A percentile compares a stretch with the other conserved stretches of the same genome.
phyloP scores from a whole-genome alignment of 2,113 vertebrate genomes.

The Alouatta palliata region DNA sequence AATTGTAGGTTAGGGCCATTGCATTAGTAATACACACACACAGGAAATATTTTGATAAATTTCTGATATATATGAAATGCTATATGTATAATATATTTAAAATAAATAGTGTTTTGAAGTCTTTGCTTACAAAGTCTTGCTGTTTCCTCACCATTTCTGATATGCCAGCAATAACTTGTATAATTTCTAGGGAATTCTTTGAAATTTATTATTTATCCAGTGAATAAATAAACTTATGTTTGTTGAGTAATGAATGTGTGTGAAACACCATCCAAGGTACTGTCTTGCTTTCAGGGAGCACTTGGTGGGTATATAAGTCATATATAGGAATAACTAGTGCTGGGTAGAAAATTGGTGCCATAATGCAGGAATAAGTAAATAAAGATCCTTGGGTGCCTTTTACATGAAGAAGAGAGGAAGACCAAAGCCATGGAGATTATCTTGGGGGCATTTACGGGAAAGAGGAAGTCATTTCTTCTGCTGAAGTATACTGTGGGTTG shows the following conservation, averaged over 20 bases:
- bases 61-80: background rate
- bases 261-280: background rate
- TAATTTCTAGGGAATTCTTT: slow-evolving; percentile 12
- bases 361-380: background rate
- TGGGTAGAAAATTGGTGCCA: background rate
- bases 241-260: background rate
- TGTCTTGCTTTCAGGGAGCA: background rate
- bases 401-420: background rate
- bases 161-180: background rate
- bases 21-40: background rate
- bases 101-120: slow-evolving; percentile 15
- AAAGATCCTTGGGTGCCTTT: background rate
- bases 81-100: background rate
- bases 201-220: slow-evolving; percentile 13
- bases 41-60: too few relatives aligned
- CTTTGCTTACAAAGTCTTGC: slow-evolving; percentile 16
- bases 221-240: slow-evolving; percentile 5
- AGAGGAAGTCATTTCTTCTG: background rate
- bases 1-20: background rate
- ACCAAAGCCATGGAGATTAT: background rate
- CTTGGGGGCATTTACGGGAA: background rate
- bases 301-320: background rate
- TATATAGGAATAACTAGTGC: background rate
- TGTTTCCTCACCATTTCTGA: background rate
- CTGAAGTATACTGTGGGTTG: background rate